These are phyloP conservation scores for Blennius ocellaris DNA, from an alignment of 2,113 vertebrate genomes.

Conservation along the genomic window DNA sequence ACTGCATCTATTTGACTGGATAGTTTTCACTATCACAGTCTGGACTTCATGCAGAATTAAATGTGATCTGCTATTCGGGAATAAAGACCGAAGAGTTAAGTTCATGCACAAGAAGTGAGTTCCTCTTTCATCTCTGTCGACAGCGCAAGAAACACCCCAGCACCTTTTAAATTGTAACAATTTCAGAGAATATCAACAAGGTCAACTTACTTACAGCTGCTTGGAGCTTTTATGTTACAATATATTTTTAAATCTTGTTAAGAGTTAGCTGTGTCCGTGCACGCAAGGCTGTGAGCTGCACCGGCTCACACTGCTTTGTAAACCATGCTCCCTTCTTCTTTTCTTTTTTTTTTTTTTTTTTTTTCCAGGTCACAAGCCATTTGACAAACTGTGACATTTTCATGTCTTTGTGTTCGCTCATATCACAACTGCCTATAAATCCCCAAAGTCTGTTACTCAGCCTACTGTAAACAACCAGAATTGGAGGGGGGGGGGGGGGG, in stretches of 20 bases:
- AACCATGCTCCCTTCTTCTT: slow-evolving; percentile 14
- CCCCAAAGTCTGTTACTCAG: slow-evolving; percentile 64
- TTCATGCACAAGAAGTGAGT: too few species aligned
- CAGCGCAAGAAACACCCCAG: too few species aligned
- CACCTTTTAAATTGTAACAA: slow-evolving; percentile 2
- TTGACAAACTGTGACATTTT: slow-evolving; percentile 76
- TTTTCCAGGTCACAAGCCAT: slow-evolving; percentile 65
- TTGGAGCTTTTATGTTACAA: not conserved
- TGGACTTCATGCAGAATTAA: too few species aligned
- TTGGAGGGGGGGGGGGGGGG: slow-evolving; percentile 31
- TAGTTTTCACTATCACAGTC: too few species aligned
- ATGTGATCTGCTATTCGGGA: too few species aligned
- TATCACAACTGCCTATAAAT: slow-evolving; percentile 78
- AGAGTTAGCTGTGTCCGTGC: slow-evolving; percentile 15
- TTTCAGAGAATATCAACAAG: not conserved
- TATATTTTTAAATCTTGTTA: not conserved
- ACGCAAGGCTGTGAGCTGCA: not conserved
- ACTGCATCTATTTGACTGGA: not conserved
- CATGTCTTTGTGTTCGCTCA: slow-evolving; percentile 71
- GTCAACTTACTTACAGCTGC: not conserved
- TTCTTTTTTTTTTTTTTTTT: too few species aligned
- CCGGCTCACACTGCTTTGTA: slow-evolving; percentile 31
- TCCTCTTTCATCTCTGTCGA: slow-evolving; percentile 3
- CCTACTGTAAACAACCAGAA: slow-evolving; percentile 73
- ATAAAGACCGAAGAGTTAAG: too few species aligned